Base-by-base conservation (phyloP, 2,113 vertebrate genomes). In the Syngnathoides biaculeatus region DNA sequence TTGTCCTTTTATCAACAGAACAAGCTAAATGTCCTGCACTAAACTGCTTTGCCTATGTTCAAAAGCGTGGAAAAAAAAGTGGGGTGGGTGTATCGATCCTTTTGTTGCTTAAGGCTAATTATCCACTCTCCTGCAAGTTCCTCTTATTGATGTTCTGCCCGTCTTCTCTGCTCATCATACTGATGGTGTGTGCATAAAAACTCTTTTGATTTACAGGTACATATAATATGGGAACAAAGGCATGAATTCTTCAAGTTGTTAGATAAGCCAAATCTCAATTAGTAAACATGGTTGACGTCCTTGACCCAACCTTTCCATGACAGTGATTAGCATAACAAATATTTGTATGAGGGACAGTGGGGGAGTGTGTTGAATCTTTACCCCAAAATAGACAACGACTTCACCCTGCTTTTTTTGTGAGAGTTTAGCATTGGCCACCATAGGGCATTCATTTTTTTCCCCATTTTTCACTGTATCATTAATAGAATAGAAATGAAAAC, bases 401-500 rank as follows among this genome's bases (percentile, higher is more conserved):
- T 15, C 73, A 64, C 42, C 63, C 69, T 70, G 72, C 78, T 79
- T 79, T 79, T 79, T 86, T 79, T 74, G 78, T 80, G 82, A 78
- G 15, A 64, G 68, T 82, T 85, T 73, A 70, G 69, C 67, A 35
- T 75, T 35, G 84, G 84, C 87, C 86, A 87, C 87, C 82, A 90
- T 84, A 69, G 70, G 66, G 73, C 85, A 87, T 89, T 87, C 74
- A 83, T 90, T 74, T 82, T 71, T 82, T 85, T n/a, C n/a, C n/a
- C 79, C 81, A 80, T 62, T 14, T 43, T 17, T 15, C 15, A 62
- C 13, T 17, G 38, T 7, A 26, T 22, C 60, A 24, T 78, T 87
- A 89, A 91, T 91, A 86, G 86, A 88, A 91, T 87, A 76, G 81
- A 89, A 87, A 88, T 87, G 84, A 84, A 87, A 85, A 82, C 71